These are phyloP conservation scores for Actias luna DNA, from an alignment of 2,888 invertebrate genomes.

Conservation along the genomic window DNA sequence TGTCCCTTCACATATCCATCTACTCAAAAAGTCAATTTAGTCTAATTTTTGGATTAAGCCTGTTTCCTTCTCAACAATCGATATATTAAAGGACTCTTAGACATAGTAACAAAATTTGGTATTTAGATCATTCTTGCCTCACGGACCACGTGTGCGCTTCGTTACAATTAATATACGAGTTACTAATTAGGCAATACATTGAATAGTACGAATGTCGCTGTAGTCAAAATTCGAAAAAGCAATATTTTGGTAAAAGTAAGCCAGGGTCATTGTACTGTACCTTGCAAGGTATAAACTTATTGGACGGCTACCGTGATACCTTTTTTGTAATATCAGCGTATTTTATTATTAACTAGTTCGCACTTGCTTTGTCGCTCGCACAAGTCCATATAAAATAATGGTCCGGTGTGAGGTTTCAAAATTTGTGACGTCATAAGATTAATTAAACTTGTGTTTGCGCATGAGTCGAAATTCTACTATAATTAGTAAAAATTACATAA, in stretches of 20 bases:
- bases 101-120: too few relatives aligned
- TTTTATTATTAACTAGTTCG: background rate
- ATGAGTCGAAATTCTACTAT: too few relatives aligned
- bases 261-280: conserved; percentile 18
- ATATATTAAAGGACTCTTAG: too few relatives aligned
- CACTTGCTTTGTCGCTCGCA: background rate
- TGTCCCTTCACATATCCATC: too few relatives aligned
- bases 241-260: conserved; percentile 17
- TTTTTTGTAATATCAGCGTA: conserved; percentile 10
- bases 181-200: background rate
- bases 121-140: background rate
- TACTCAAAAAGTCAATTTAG: too few relatives aligned
- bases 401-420: background rate
- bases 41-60: too few relatives aligned
- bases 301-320: conserved; percentile 7
- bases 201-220: background rate
- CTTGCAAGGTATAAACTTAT: conserved; percentile 7
- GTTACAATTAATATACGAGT: background rate
- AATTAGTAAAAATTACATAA: too few relatives aligned
- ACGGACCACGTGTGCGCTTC: background rate
- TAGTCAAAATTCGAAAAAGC: conserved; percentile 1
- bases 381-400: background rate
- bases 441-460: background rate
- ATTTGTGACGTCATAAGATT: background rate
- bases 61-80: too few relatives aligned